These are phyloP conservation scores for Thumatha senex DNA, from an alignment of 2,888 invertebrate species.

Conservation along the genomic window DNA sequence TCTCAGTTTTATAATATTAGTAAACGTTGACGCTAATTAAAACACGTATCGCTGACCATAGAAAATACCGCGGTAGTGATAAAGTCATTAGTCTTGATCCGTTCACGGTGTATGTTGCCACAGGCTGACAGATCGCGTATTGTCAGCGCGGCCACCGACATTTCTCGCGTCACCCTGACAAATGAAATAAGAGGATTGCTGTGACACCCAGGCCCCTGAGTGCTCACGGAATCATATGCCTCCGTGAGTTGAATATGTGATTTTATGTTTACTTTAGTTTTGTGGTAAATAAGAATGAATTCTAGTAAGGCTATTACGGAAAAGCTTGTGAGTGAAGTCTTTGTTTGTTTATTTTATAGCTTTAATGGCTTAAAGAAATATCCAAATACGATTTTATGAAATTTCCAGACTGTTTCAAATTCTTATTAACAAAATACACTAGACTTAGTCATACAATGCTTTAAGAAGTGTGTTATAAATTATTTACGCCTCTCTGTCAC, in stretches of 20 bases:
- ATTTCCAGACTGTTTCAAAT: too few relatives aligned
- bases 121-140: conserved; percentile 63
- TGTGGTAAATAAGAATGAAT: neutral
- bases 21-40: conserved; percentile 29
- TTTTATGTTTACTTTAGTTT: conserved; percentile 23
- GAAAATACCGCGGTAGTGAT: conserved; percentile 39
- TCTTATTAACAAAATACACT: too few relatives aligned
- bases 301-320: too few relatives aligned
- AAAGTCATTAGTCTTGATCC: conserved; percentile 57
- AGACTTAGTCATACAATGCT: too few relatives aligned
- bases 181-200: conserved; percentile 77
- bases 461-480: too few relatives aligned
- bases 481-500: too few relatives aligned
- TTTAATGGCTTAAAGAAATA: too few relatives aligned
- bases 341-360: too few relatives aligned
- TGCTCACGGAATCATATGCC: conserved; percentile 57
- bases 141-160: conserved; percentile 60
- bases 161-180: conserved; percentile 61
- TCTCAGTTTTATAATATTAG: too few relatives aligned
- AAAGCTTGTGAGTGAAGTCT: too few relatives aligned
- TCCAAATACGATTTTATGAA: too few relatives aligned
- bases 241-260: conserved; percentile 44
- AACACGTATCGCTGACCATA: conserved; percentile 32
- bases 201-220: conserved; percentile 52
- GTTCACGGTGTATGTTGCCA: conserved; percentile 36